Evolutionary conservation across 1,140 invertebrate genomes (phyloP), one percentile per base, ranked within the genome.

Genomic region (Temnothorax nylanderi): DNA sequence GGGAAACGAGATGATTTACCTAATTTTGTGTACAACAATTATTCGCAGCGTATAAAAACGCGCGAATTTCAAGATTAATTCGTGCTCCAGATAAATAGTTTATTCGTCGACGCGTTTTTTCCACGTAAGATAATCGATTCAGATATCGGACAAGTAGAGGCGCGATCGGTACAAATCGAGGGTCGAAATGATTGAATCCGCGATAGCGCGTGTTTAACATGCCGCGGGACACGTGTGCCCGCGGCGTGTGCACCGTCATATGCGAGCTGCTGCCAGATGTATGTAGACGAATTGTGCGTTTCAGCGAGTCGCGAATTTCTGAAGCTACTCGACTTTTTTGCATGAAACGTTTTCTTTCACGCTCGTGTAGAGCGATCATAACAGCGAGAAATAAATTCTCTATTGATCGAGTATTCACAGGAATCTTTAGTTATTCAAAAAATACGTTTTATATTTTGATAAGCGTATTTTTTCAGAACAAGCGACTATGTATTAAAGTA

Each of bases 131-230:
- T 41, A 47, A 85, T 37, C 49, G 58, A n/a, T 16, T 87, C n/a
- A 16, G 37, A 54, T 49, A 69, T 10, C 41, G 26, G 75, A 34
- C 67, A 62, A 75, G 69, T 44, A 62, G 18, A 54, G 60, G 58
- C 8, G 44, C 76, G 47, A 89, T 87, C 77, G 77, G 56, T 49
- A 56, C 74, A 67, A 54, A 85, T 60, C 49, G 18, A 67, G 75
- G 75, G 56, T 85, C 75, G n/a, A 44, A 90, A 88, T 88, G 89
- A 90, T 90, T 67, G 76, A 34, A 90, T 86, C 77, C 47, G 8
- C 32, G 89, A 90, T 90, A 86, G 67, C 89, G 64, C 89, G 81
- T 90, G 86, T 90, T 90, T 77, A 80, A 90, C 86, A 86, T 72
- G 86, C 21, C 58, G 41, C 72, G 32, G 69, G 65, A 90, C 81